A percentile compares a stretch with the other conserved stretches of the same genome.
Conservation (phyloP, 2,888 invertebrate genomes). For the Melinaea menophilus region DNA sequence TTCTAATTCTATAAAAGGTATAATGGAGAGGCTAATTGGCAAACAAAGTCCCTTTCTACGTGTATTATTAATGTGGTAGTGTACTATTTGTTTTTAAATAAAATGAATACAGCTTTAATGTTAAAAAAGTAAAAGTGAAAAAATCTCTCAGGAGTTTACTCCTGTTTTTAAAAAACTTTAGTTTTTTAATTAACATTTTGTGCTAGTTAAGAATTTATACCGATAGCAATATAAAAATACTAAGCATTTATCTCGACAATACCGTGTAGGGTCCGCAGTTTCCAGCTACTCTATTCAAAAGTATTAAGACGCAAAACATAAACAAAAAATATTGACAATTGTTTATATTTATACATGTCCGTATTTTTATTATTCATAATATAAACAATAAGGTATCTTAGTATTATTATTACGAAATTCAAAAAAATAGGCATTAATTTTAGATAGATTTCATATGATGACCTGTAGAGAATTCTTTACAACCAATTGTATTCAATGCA, state of each 20-base stretch:
- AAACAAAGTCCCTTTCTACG: conserved; percentile 11
- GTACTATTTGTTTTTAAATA: too few species aligned
- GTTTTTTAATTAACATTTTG: too few species aligned
- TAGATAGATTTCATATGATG: conserved; percentile 13
- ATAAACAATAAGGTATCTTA: neutral
- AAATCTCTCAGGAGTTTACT: too few species aligned
- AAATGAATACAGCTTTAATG: too few species aligned
- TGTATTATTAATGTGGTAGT: too few species aligned
- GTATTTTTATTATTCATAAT: too few species aligned
- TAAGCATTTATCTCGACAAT: conserved; percentile 27
- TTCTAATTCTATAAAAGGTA: conserved; percentile 52
- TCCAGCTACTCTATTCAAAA: conserved; percentile 16
- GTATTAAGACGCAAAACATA: conserved; percentile 16
- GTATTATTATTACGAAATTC: neutral
- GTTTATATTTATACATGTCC: neutral
- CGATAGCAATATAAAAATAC: conserved; percentile 25
- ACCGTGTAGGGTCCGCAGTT: conserved; percentile 20
- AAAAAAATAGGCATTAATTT: conserved; percentile 11
- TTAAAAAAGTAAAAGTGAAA: too few species aligned
- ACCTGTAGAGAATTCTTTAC: conserved; percentile 14
- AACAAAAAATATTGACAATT: conserved; percentile 8
- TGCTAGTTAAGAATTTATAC: too few species aligned
- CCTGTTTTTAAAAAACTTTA: too few species aligned
- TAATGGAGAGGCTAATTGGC: conserved; percentile 22
- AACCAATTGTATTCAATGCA: conserved; percentile 13